Evolutionary conservation across 2,888 invertebrate species (phyloP), one percentile per base, ranked within the genome.

Genomic region (Sesia apiformis): DNA sequence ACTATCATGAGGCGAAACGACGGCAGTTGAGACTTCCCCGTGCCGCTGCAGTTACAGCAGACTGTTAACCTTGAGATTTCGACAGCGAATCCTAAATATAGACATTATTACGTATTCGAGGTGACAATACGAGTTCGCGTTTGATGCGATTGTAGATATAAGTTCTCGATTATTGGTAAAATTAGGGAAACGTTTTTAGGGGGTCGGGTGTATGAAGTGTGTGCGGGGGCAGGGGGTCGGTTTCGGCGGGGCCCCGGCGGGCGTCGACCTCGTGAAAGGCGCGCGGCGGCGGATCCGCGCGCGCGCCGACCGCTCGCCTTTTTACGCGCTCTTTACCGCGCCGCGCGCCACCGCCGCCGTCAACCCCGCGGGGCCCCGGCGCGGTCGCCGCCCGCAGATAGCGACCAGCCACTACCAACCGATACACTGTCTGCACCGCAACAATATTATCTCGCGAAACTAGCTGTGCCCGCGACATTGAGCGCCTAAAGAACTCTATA

Each of bases 361-460:
- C 86, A 84, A 80, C 81, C 84, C 84, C 84, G 81, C 85, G 83
- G 85, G 78, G 79, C 77, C 76, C 52, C 57, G 53, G 52, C 59
- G 78, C 84, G 86, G 85, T 84, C 86, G 86, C 88, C 86, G 87
- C 84, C 86, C 87, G 87, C 86, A 84, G 88, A 87, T 86, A 86
- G 85, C 81, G 76, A 76, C 72, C 87, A 87, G 84, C 66, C 70
- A 72, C 73, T 67, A 50, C 41, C 88, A 88, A 88, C 81, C 78
- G 72, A 67, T 74, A 73, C 72, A 74, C 77, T 76, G 86, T 87
- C 87, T 85, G 87, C 84, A 75, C 77, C 82, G 79, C 78, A 60
- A 58, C 53, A 56, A 53, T 57, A 43, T 54, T 53, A 53, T 55
- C 7, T n/a, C 8, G 8, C 46, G 5, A 46, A 46, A 46, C 8